Evolutionary conservation across 2,888 invertebrate genomes (phyloP).

Genomic region (Pycnomerus fuliginosus): DNA sequence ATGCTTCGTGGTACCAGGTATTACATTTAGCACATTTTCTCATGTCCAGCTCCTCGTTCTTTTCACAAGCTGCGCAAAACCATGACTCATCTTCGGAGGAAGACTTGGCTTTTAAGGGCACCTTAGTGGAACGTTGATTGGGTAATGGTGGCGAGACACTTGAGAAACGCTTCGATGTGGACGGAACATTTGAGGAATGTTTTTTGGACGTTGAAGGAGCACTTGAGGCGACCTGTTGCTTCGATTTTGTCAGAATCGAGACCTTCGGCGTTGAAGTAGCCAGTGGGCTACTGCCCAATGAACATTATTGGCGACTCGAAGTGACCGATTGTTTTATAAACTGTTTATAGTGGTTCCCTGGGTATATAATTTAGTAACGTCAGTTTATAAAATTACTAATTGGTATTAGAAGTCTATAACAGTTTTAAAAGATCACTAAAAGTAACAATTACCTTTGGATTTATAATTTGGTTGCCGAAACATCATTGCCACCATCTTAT

Average conservation of each 20-base stretch:
- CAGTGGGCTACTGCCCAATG: background rate
- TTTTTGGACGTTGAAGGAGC: background rate
- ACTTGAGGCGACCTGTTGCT: background rate
- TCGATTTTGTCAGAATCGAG: background rate
- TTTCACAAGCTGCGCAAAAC: background rate
- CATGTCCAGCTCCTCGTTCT: background rate
- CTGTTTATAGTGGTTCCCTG: too few relatives aligned
- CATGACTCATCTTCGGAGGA: background rate
- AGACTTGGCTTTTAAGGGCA: background rate
- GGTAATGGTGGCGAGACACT: background rate
- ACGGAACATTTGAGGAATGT: background rate
- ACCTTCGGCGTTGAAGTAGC: background rate
- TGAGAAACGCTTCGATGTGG: background rate
- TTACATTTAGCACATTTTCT: background rate
- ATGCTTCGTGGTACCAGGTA: background rate
- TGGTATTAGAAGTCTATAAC: too few relatives aligned
- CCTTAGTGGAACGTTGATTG: background rate
- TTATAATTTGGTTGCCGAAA: too few relatives aligned
- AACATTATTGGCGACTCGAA: too few relatives aligned
- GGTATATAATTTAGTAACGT: too few relatives aligned
- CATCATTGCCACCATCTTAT: too few relatives aligned
- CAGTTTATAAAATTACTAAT: too few relatives aligned
- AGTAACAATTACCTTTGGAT: too few relatives aligned
- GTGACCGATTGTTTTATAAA: too few relatives aligned
- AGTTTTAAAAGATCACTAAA: too few relatives aligned